Base-by-base conservation (phyloP, 2,797 vertebrate genomes). In the Arremon aurantiirostris region DNA sequence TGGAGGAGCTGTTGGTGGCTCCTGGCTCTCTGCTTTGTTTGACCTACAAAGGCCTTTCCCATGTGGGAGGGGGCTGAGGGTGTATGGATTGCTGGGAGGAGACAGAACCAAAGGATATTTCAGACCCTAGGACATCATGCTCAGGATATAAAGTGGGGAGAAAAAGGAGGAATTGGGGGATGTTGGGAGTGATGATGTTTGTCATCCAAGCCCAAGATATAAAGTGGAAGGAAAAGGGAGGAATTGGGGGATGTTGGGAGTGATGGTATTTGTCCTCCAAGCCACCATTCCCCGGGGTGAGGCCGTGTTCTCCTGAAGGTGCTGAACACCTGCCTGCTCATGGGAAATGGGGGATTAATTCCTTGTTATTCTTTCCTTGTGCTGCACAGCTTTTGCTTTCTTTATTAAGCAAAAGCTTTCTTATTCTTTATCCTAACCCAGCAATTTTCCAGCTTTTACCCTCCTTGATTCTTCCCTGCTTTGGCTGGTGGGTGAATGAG, bases 401-500 rank as follows among this genome's bases (percentile, higher is more conserved):
- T 44, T 24, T 28, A 6, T 46, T 27, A 19, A 22, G 39, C 37
- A 28, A 19, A 28, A 50, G 49, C 4, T 50, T 50, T 50, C 18
- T 50, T 50, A 18, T 28, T 6, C 9, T 46, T 68, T 27, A 8
- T 46, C 34, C 28, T 10, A 20, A 11, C 63, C 23, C 63, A 24
- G 18, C 37, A 11, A 1, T 52, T 76, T 6, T 19, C 44, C 82
- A 39, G 6, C 63, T 60, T 46, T 53, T 11, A 11, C 63, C 47
- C 12, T 46, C 17, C 12, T 16, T 16, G 12, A 11, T 53, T 30
- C 19, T 17, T 24, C 46, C 49, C 63, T 34, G 20, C 55, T 39
- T 13, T 0, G 0, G 7, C 63, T n/a, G 63, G 1, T 37, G 55
- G 53, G 16, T 23, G n/a, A 53, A 8, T 1, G 5, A 50, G 12